Conservation (phyloP, 2,113 vertebrate genomes). For the Polypterus senegalus region DNA sequence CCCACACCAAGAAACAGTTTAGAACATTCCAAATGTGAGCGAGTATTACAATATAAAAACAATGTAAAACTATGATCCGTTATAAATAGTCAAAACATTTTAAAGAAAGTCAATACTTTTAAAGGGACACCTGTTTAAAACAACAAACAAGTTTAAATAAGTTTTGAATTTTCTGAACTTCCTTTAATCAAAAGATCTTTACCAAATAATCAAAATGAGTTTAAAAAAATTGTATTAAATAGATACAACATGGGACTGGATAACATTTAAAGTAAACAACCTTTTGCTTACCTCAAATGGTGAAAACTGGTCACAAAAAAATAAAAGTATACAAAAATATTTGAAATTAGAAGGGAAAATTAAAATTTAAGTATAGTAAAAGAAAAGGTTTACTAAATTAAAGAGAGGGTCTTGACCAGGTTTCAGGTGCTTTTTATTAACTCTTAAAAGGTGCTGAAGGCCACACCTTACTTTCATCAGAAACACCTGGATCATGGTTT, state of each 20-base stretch:
- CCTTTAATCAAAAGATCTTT: no score
- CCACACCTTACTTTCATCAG: background rate
- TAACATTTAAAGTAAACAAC: background rate
- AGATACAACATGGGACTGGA: background rate
- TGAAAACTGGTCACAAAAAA: background rate
- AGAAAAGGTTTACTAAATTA: background rate
- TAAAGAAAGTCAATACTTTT: no score
- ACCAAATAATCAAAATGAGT: no score
- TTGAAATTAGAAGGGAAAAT: background rate
- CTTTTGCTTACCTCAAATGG: no score
- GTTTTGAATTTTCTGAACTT: no score
- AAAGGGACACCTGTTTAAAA: no score
- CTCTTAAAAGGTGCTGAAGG: background rate
- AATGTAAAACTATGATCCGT: no score
- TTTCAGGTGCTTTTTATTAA: constrained; percentile 11
- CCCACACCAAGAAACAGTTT: no score
- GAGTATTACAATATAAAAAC: no score
- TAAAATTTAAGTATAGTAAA: background rate
- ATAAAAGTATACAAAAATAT: background rate
- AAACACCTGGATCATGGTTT: constrained; percentile 2
- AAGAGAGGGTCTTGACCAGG: background rate
- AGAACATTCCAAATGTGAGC: no score
- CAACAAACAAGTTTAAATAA: no score
- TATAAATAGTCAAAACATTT: no score
- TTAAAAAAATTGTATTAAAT: background rate